Evolutionary conservation across 2,888 invertebrate genomes (phyloP).

Genomic region (Siphonodentalium dalli): DNA sequence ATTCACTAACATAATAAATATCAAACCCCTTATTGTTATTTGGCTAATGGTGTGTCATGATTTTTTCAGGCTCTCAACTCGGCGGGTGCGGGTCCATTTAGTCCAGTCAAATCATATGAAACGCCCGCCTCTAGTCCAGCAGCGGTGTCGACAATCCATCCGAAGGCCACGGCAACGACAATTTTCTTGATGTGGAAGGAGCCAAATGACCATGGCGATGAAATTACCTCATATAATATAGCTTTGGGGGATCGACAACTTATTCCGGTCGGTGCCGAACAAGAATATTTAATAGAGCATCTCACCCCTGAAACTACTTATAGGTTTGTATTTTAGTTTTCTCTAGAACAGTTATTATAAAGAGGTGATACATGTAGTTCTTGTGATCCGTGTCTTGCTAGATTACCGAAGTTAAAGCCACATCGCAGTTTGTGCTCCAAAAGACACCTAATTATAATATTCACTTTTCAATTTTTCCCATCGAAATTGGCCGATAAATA

Average conservation of each 20-base stretch:
- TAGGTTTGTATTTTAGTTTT: slow-evolving; percentile 68
- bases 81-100: slow-evolving; percentile 81
- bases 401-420: too few species aligned
- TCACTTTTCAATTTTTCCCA: too few species aligned
- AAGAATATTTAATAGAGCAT: slow-evolving; percentile 72
- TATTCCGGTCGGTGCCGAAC: slow-evolving; percentile 47
- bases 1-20: too few species aligned
- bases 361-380: too few species aligned
- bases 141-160: slow-evolving; percentile 68
- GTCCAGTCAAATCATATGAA: slow-evolving; percentile 72
- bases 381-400: too few species aligned
- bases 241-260: slow-evolving; percentile 69
- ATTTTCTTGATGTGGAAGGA: slow-evolving; percentile 75
- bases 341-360: too few species aligned
- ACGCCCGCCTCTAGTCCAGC: slow-evolving; percentile 85
- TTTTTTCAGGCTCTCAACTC: slow-evolving; percentile 76
- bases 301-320: slow-evolving; percentile 82
- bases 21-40: too few species aligned
- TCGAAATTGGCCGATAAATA: too few species aligned
- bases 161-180: slow-evolving; percentile 73
- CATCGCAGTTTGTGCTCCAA: too few species aligned
- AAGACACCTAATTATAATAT: too few species aligned
- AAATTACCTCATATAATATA: slow-evolving; percentile 79
- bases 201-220: slow-evolving; percentile 78
- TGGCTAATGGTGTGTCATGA: too few species aligned